Base-by-base conservation (phyloP, 2,888 invertebrate genomes). In the Sussaba pulchella region DNA sequence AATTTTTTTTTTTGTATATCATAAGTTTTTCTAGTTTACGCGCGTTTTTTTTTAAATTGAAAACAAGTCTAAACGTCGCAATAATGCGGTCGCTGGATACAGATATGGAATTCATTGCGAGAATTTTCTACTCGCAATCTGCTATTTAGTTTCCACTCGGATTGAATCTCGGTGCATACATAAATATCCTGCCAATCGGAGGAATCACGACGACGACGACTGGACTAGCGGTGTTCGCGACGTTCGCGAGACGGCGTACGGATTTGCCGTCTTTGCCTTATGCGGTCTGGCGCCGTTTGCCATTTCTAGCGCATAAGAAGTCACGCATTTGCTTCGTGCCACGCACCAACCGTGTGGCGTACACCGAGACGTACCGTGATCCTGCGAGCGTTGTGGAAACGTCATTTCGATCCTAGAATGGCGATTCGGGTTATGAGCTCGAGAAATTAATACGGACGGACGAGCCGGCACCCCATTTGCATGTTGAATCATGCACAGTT, bases 371-470 rank as follows among this genome's bases (percentile, higher is more conserved):
- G 41, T 43, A 17, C 14, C 36, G 39, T 72, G 52, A 45, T 63
- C 43, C 54, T 61, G 14, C 1, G 64, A 26, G 31, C 41, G 39
- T n/a, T 69, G 61, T 41, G 47, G 70, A 41, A 72, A 52, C 61
- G 52, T n/a, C 41, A 70, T 14, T 57, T 66, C 75, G 80, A 80
- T 85, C 83, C 86, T 80, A 67, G 66, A 83, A 87, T 83, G 84
- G 86, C 82, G 84, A 87, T 86, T 86, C 79, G 84, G 87, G 85
- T 88, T 88, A 84, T 85, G 80, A 82, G 81, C 82, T 72, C 82
- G 81, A 86, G 82, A 83, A 85, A 88, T 84, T 85, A 88, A 88
- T 86, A 85, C 57, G 50, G 24, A 39, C 57, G 71, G 45, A 83
- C 81, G 72, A 84, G 73, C 71, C 81, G 81, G 78, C 59, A 74